phyloP scores from a whole-genome alignment of 2,797 vertebrate species.

The Euphonia xanthogaster region DNA sequence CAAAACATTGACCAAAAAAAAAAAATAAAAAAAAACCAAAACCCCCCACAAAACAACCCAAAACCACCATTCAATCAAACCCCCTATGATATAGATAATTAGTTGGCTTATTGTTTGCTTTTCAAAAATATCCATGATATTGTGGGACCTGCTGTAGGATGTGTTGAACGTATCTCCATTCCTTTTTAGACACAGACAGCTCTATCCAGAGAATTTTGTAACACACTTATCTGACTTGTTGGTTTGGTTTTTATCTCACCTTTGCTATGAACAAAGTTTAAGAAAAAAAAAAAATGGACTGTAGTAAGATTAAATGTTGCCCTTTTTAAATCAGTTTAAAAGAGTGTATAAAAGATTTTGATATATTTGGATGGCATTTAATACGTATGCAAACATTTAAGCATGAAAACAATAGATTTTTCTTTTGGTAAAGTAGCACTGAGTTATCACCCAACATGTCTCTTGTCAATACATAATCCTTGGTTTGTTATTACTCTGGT shows the following conservation, averaged over 20 bases:
- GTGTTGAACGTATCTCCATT: neutral
- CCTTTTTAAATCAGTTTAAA: neutral
- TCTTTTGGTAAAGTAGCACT: neutral
- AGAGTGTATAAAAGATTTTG: neutral
- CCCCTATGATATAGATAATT: rapidly evolving
- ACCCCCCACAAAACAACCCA: neutral
- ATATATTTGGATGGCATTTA: neutral
- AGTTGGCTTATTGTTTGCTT: neutral
- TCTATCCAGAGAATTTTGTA: neutral
- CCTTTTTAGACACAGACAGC: neutral
- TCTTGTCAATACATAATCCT: neutral
- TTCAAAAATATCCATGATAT: neutral
- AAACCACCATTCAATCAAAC: rapidly evolving
- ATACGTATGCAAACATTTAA: neutral
- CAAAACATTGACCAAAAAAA: rapidly evolving
- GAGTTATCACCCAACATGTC: neutral
- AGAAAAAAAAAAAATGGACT: neutral
- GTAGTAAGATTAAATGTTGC: neutral
- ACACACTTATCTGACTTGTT: neutral
- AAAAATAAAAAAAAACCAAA: neutral
- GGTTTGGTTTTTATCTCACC: neutral
- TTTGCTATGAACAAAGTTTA: neutral
- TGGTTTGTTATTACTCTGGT: neutral
- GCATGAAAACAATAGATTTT: neutral
- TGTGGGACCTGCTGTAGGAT: neutral